Evolutionary conservation across 2,113 vertebrate species (phyloP).

Genomic region (Onychostruthus taczanowskii): DNA sequence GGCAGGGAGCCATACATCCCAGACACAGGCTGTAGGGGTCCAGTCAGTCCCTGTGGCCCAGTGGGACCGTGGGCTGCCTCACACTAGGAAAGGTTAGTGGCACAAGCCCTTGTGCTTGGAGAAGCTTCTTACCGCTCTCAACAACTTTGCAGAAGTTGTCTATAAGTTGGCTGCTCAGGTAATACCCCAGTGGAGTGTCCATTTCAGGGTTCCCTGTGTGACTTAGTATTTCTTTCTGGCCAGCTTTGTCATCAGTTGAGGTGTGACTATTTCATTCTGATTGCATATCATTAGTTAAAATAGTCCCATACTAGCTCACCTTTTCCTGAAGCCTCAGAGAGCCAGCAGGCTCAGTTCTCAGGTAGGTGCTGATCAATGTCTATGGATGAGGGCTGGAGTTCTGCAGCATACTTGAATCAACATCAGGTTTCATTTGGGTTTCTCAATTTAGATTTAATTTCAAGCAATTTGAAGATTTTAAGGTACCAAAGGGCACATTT

Average conservation of each 20-base stretch:
- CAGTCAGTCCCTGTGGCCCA: neutral
- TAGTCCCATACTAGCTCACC: neutral
- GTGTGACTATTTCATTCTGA: neutral
- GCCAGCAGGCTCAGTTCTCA: neutral
- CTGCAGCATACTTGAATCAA: neutral
- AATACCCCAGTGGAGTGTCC: neutral
- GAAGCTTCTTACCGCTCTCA: neutral
- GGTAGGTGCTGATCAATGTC: neutral
- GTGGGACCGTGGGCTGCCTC: fast-evolving
- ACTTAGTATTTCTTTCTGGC: neutral
- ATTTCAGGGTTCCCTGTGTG: neutral
- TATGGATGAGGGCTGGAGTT: neutral
- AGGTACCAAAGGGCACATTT: neutral
- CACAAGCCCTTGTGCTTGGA: neutral
- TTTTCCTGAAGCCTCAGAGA: neutral
- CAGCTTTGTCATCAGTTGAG: neutral
- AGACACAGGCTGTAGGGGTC: neutral
- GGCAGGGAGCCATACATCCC: neutral
- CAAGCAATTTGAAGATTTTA: neutral
- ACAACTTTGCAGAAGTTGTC: neutral
- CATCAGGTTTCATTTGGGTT: neutral
- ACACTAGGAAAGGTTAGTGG: neutral
- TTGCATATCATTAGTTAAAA: neutral
- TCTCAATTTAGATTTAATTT: neutral
- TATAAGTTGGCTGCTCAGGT: neutral